Conservation (phyloP, 2,797 vertebrate species). For the Cossypha dichroa region DNA sequence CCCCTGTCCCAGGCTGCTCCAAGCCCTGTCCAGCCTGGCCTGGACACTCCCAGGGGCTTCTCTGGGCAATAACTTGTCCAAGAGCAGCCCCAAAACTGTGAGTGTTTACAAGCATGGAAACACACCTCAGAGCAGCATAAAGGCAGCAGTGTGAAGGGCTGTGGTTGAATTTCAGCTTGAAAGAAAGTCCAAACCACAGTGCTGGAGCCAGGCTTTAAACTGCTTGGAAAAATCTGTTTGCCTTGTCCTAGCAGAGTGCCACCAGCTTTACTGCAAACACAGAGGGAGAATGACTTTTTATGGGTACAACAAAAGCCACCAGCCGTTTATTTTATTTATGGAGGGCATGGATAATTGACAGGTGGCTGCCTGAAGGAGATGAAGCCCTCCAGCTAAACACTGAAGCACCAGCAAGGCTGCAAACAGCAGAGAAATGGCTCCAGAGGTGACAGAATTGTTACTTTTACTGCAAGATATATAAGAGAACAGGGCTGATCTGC, state of each 20-base stretch:
- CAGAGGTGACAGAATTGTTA: conserved; percentile 56
- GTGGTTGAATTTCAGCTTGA: neutral
- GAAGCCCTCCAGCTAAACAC: conserved; percentile 50
- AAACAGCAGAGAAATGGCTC: neutral
- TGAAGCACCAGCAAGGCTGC: neutral
- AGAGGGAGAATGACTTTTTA: neutral
- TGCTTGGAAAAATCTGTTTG: conserved; percentile 15
- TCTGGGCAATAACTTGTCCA: too few relatives aligned
- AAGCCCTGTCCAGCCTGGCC: neutral
- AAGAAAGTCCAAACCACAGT: neutral
- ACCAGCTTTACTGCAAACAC: neutral
- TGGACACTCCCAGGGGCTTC: neutral
- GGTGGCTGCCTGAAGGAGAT: conserved; percentile 46
- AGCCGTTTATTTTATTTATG: neutral
- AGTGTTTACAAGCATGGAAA: neutral
- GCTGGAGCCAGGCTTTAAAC: neutral
- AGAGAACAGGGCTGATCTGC: conserved; percentile 2
- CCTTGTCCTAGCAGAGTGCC: neutral
- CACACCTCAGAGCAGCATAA: neutral
- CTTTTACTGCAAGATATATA: neutral
- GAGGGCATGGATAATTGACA: conserved; percentile 18
- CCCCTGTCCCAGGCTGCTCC: neutral
- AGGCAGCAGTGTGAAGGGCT: neutral
- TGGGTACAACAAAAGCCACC: neutral
- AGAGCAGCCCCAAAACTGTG: neutral